Evolutionary conservation across 2,797 vertebrate genomes (phyloP).

Genomic region (Silurus aristotelis): DNA sequence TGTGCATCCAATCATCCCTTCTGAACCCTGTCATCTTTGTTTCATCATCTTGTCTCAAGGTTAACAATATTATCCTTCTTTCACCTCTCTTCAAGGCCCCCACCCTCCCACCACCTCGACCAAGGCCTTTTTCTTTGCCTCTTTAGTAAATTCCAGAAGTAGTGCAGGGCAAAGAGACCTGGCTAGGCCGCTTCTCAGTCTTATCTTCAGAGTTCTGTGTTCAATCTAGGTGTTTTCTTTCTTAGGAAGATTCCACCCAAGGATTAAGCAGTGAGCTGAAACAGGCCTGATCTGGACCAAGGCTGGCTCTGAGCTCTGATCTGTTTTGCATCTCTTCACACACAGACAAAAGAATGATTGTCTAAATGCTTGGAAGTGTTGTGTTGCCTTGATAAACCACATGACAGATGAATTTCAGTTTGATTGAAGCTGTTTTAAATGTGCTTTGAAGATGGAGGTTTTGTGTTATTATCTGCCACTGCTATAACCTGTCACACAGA

Average conservation of each 20-base stretch:
- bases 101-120: background rate
- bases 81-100: slow-evolving; percentile 28
- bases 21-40: slow-evolving; percentile 34
- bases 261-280: slow-evolving; percentile 51
- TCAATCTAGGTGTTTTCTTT: slow-evolving; percentile 50
- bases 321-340: slow-evolving; percentile 53
- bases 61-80: slow-evolving; percentile 39
- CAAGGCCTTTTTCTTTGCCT: slow-evolving; percentile 39
- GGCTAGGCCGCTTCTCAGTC: slow-evolving; percentile 35
- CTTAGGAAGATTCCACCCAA: slow-evolving; percentile 48
- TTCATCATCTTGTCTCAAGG: slow-evolving; percentile 49
- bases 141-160: slow-evolving; percentile 44
- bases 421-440: slow-evolving; percentile 40
- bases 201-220: slow-evolving; percentile 57
- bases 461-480: slow-evolving; percentile 36
- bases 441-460: slow-evolving; percentile 44
- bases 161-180: slow-evolving; percentile 51
- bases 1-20: slow-evolving; percentile 1
- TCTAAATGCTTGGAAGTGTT: slow-evolving; percentile 46
- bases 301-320: slow-evolving; percentile 43
- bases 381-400: slow-evolving; percentile 45
- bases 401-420: slow-evolving; percentile 47
- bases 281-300: slow-evolving; percentile 46
- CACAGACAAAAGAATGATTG: slow-evolving; percentile 33
- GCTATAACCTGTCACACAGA: slow-evolving; percentile 13